Base-by-base conservation (phyloP, 2,797 vertebrate species). In the Passerculus sandwichensis region DNA sequence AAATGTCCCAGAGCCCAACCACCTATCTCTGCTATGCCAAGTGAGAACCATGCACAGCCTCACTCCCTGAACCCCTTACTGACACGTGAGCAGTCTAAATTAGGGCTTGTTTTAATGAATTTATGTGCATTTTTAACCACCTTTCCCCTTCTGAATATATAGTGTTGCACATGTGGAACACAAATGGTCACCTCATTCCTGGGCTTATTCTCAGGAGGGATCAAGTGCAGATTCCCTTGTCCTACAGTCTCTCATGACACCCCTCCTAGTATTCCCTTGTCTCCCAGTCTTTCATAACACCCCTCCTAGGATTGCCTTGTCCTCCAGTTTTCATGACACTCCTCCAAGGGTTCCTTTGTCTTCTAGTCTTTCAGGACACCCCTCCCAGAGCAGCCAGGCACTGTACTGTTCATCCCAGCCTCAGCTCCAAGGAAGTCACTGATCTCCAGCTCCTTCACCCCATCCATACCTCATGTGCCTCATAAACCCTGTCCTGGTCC, bases 391-490 rank as follows among this genome's bases (percentile, higher is more conserved):
- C 34, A 83, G 17, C 11, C 40, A 70, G 51, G 26, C 32, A 7
- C 56, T 74, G 21, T 2, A 20, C 23, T 47, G 64, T 17, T 21
- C 2, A 2, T 29, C 19, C 23, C 47, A 81, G 38, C 15, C 81
- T 47, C 67, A 70, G 23, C 5, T 22, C 34, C 3, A 0, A 45
- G 56, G 34, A 34, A 30, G 47, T 13, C 61, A 29, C 2, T 60
- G 29, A 53, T 20, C 36, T 77, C 36, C 25, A 50, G 23, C 34
- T 84, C 67, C 72, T 83, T 27, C 74, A 59, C 13, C 25, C 26
- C 23, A 5, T 22, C 40, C 15, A 3, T 11, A 11, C 30, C 27
- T 53, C 67, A 30, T 0, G 0, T 30, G 54, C 25, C 44, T 29
- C 3, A 1, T 16, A 23, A 84, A 30, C 51, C 40, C 25, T 6